Conservation (phyloP, 2,113 vertebrate genomes). For the Carassius gibelio region DNA sequence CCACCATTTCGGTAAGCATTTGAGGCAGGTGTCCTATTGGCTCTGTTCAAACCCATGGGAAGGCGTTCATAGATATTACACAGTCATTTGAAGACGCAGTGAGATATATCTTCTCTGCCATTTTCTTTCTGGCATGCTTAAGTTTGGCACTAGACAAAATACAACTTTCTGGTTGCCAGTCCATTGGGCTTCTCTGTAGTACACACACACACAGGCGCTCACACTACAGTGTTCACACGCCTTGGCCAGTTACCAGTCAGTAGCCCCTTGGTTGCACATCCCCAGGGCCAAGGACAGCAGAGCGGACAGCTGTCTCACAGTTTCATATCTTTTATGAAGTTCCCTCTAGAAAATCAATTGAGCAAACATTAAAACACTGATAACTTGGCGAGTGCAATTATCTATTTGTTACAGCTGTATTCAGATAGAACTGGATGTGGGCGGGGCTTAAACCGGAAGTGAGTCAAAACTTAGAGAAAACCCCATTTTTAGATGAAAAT, state of each 20-base stretch:
- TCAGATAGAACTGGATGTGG: background rate
- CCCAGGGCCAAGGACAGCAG: constrained; percentile 36
- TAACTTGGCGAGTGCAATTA: background rate
- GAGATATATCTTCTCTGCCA: constrained; percentile 38
- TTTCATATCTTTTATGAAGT: constrained; percentile 47
- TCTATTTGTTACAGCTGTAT: background rate
- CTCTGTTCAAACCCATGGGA: constrained; percentile 32
- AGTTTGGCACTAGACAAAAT: constrained; percentile 43
- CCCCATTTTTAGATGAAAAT: background rate
- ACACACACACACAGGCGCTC: constrained; percentile 10
- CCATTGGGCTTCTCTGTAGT: constrained; percentile 42
- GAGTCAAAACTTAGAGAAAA: background rate
- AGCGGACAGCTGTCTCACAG: constrained; percentile 44
- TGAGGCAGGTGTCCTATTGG: constrained; percentile 17
- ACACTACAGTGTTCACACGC: background rate
- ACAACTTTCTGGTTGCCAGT: constrained; percentile 35
- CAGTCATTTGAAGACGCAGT: constrained; percentile 44
- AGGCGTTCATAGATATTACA: constrained; percentile 39
- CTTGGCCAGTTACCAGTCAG: constrained; percentile 47
- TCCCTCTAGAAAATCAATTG: constrained; percentile 12
- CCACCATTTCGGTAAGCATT: constrained; percentile 2
- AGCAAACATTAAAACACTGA: background rate
- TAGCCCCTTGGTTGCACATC: constrained; percentile 32
- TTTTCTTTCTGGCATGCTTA: constrained; percentile 29
- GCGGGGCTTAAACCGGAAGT: background rate